Conservation (phyloP, 2,888 invertebrate genomes). For the Hypercompe scribonia region DNA sequence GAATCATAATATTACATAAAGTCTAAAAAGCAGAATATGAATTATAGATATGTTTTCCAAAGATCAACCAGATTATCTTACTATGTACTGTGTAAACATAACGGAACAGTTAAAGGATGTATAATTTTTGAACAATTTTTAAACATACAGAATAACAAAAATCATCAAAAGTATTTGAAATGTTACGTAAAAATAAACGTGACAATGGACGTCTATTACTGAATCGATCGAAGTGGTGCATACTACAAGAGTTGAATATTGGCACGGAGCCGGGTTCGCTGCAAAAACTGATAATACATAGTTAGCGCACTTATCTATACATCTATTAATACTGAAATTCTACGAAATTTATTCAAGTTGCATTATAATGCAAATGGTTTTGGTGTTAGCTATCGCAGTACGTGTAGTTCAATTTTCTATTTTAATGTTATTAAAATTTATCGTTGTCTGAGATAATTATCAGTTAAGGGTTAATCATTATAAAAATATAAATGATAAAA, state of each 20-base stretch:
- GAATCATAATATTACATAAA: no score
- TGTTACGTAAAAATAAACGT: background rate
- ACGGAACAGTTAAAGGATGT: no score
- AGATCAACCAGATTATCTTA: no score
- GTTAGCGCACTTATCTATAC: constrained; percentile 5
- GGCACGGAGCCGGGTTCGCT: constrained; percentile 19
- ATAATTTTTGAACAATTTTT: no score
- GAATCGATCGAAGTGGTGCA: background rate
- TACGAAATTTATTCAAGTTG: background rate
- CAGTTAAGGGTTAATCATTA: background rate
- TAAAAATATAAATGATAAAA: background rate
- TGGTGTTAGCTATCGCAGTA: background rate
- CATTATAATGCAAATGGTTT: background rate
- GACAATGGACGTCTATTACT: background rate
- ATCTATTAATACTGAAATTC: background rate
- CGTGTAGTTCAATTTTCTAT: background rate
- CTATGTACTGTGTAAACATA: no score
- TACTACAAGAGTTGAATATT: constrained; percentile 21
- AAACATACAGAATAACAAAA: no score
- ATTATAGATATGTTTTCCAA: no score
- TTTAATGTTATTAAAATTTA: background rate
- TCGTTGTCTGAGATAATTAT: background rate
- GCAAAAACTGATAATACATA: constrained; percentile 15
- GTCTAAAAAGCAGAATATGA: no score
- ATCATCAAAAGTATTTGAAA: background rate